Evolutionary conservation across 1,140 invertebrate genomes (phyloP).

Genomic region (Olivierus martensii): DNA sequence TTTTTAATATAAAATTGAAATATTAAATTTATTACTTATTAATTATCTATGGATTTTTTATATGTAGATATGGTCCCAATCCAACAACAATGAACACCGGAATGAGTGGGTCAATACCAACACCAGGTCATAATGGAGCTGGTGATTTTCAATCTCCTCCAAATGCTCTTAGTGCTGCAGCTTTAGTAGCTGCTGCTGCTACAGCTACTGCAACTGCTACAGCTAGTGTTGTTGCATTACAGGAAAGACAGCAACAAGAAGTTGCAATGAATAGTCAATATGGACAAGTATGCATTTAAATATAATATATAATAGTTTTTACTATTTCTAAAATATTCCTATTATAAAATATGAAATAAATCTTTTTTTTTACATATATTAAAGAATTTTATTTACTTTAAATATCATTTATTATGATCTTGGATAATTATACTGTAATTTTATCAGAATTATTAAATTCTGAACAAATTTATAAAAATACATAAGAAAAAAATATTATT

Average conservation of each 20-base stretch:
- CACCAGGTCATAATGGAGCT: slow-evolving; percentile 1
- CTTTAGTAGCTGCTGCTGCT: slow-evolving; percentile 46
- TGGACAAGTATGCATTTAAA: slow-evolving; percentile 35
- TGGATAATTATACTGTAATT: too few relatives aligned
- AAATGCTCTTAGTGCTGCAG: slow-evolving; percentile 46
- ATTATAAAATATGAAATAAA: too few relatives aligned
- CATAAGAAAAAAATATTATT: too few relatives aligned
- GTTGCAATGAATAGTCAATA: slow-evolving; percentile 41
- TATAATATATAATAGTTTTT: too few relatives aligned
- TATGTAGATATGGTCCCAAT: slow-evolving; percentile 8
- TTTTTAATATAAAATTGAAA: too few relatives aligned
- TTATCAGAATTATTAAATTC: too few relatives aligned
- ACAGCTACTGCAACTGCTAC: slow-evolving; percentile 56
- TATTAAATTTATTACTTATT: too few relatives aligned
- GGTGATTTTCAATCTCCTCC: slow-evolving; percentile 28
- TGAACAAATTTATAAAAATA: too few relatives aligned
- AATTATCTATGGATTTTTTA: not conserved
- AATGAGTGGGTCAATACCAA: slow-evolving; percentile 10
- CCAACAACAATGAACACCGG: slow-evolving; percentile 6
- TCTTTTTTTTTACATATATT: too few relatives aligned
- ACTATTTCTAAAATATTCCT: too few relatives aligned
- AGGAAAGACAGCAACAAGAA: slow-evolving; percentile 43
- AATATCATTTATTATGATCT: too few relatives aligned
- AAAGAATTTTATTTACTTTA: too few relatives aligned
- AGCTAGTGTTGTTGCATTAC: slow-evolving; percentile 54